These are phyloP conservation scores for Agrenia bidenticulata DNA, from an alignment of 2,888 invertebrate genomes.

Conservation along the genomic window DNA sequence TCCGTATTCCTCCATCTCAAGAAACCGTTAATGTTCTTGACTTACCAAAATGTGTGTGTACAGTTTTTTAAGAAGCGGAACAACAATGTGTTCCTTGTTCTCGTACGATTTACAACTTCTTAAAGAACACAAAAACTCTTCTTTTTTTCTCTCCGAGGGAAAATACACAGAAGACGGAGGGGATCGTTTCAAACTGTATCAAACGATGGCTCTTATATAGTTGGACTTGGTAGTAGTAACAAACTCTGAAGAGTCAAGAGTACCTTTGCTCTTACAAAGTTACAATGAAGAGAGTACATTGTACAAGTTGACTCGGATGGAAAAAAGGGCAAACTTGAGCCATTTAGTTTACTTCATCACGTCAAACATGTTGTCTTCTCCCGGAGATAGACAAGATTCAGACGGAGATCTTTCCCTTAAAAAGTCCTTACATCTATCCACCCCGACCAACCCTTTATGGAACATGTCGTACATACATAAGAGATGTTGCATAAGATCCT, in stretches of 20 bases:
- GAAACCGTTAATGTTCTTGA: neutral
- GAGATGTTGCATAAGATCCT: neutral
- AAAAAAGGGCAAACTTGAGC: neutral
- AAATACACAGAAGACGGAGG: too few species aligned
- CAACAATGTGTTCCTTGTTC: conserved; percentile 37
- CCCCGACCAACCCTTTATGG: too few species aligned
- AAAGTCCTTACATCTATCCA: neutral
- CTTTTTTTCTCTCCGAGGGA: neutral
- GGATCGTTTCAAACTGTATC: too few species aligned
- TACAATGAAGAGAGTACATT: conserved; percentile 19
- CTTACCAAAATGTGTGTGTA: neutral
- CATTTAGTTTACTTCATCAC: conserved; percentile 16
- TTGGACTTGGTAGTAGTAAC: too few species aligned
- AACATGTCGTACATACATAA: too few species aligned
- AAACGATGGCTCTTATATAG: too few species aligned
- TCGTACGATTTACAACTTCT: conserved; percentile 14
- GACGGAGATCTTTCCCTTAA: conserved; percentile 1
- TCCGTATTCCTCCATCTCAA: neutral
- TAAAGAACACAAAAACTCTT: conserved; percentile 3
- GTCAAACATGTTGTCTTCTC: conserved; percentile 10
- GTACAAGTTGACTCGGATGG: conserved; percentile 4
- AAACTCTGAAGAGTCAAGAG: too few species aligned
- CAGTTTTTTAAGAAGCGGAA: conserved; percentile 4
- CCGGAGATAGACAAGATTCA: neutral
- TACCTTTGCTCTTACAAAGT: neutral